These are phyloP conservation scores for Hydriomena furcata DNA, from an alignment of 2,888 invertebrate genomes.

Conservation along the genomic window DNA sequence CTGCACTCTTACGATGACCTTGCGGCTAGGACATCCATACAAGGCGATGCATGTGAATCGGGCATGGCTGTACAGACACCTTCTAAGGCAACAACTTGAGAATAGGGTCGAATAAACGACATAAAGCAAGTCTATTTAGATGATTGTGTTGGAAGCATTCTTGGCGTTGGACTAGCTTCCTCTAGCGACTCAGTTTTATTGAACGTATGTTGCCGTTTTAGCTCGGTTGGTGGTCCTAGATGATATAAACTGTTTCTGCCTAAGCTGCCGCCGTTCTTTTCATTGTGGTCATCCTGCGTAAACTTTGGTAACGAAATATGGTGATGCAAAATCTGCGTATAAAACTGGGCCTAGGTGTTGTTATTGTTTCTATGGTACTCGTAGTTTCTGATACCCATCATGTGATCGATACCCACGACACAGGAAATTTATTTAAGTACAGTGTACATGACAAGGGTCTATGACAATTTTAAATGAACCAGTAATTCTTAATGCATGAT, in stretches of 20 bases:
- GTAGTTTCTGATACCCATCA: too few species aligned
- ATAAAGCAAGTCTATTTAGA: constrained; percentile 3
- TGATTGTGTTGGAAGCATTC: constrained; percentile 4
- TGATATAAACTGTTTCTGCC: too few species aligned
- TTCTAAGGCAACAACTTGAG: constrained; percentile 35
- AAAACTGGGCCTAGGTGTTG: too few species aligned
- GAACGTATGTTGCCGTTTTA: constrained; percentile 1
- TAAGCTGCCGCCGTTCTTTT: too few species aligned
- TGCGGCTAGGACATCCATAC: constrained; percentile 48
- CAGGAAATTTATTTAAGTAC: too few species aligned
- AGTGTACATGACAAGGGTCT: too few species aligned
- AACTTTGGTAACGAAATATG: too few species aligned
- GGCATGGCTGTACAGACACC: constrained; percentile 27
- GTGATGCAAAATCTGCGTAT: too few species aligned
- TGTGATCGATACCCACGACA: too few species aligned
- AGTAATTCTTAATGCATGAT: too few species aligned
- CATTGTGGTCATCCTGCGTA: not conserved
- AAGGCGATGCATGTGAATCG: constrained; percentile 41
- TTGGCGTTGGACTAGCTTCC: constrained; percentile 10
- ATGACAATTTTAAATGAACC: too few species aligned
- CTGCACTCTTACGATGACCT: constrained; percentile 51
- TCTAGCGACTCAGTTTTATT: constrained; percentile 6
- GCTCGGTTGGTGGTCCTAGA: not conserved
- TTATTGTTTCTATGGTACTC: too few species aligned
- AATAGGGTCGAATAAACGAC: constrained; percentile 32